phyloP scores from a whole-genome alignment of 2,888 invertebrate genomes.

The Dichetophora obliterata region DNA sequence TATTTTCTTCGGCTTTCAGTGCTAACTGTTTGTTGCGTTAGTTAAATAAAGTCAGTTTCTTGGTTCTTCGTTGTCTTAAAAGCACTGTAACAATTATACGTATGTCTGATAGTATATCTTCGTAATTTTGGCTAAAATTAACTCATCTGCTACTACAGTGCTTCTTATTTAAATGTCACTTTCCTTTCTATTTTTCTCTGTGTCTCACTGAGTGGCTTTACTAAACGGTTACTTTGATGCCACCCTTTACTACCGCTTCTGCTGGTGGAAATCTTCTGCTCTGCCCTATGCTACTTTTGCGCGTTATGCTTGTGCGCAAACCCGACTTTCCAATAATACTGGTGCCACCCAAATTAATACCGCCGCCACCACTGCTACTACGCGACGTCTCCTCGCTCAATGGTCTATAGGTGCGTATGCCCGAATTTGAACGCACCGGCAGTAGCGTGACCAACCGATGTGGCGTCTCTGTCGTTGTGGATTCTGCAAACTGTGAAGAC shows the following conservation, averaged over 20 bases:
- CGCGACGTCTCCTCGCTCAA: slow-evolving; percentile 47
- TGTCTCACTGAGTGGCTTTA: slow-evolving; percentile 39
- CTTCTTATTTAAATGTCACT: too few species aligned
- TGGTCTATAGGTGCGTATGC: slow-evolving; percentile 79
- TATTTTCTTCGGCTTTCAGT: too few species aligned
- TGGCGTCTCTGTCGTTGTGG: slow-evolving; percentile 60
- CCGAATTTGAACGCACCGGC: slow-evolving; percentile 85
- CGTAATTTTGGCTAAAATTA: neutral
- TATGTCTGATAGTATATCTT: neutral
- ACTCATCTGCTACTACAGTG: too few species aligned
- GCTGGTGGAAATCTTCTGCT: slow-evolving; percentile 64
- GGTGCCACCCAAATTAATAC: slow-evolving; percentile 35
- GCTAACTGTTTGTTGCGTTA: too few species aligned
- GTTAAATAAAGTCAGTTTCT: too few species aligned
- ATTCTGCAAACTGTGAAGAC: slow-evolving; percentile 61
- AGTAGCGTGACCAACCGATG: slow-evolving; percentile 76
- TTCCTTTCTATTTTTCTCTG: too few species aligned
- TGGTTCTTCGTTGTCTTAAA: too few species aligned
- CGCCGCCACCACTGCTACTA: slow-evolving; percentile 46
- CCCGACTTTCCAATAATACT: slow-evolving; percentile 16
- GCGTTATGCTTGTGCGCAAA: slow-evolving; percentile 45
- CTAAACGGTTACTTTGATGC: slow-evolving; percentile 63
- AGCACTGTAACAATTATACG: neutral
- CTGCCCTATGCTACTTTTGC: slow-evolving; percentile 56
- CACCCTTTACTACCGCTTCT: slow-evolving; percentile 66